Evolutionary conservation across 2,888 invertebrate species (phyloP), one percentile per base, ranked within the genome.

Genomic region (Carcina quercana): DNA sequence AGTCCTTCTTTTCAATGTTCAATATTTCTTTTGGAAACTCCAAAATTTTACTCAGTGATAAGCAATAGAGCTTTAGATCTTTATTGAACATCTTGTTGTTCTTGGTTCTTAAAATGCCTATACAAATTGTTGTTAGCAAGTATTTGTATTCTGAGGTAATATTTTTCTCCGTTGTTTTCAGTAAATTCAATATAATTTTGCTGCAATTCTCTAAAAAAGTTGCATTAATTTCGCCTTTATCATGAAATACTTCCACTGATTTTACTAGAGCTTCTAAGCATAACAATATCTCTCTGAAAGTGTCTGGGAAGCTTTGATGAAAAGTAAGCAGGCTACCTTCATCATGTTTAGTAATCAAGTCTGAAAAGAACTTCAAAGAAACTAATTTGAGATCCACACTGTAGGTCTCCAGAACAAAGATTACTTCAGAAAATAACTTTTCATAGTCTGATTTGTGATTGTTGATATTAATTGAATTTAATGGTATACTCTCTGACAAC

Each of bases 301-400:
- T 36, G 5, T 42, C 28, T n/a, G 66, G 60, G 41, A 73, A 83
- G 12, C 48, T 40, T 12, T 47, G 38, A 13, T 50, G 38, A 38
- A 76, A 75, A 30, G 46, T 60, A 17, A 45, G 40, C 14, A 72
- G 48, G 3, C 68, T 55, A 27, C 54, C 44, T 45, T 61, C 42
- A 36, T 67, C 56, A 40, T 61, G 68, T 39, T 74, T 73, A n/a
- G 14, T 43, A 6, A 79, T 63, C 11, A 83, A 45, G 34, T 59
- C 53, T 11, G 56, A 41, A 40, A 74, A 84, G 47, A 84, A 84
- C 20, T 53, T 60, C 1, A 85, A 38, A 12, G 64, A 54, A 11
- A 38, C 35, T 8, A 74, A 42, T 50, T 85, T 85, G 12, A 84
- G 34, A 46, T 78, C 67, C n/a, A 65, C 42, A 50, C 65, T 67